Conservation (phyloP, 2,797 vertebrate species). For the Pangasius djambal region DNA sequence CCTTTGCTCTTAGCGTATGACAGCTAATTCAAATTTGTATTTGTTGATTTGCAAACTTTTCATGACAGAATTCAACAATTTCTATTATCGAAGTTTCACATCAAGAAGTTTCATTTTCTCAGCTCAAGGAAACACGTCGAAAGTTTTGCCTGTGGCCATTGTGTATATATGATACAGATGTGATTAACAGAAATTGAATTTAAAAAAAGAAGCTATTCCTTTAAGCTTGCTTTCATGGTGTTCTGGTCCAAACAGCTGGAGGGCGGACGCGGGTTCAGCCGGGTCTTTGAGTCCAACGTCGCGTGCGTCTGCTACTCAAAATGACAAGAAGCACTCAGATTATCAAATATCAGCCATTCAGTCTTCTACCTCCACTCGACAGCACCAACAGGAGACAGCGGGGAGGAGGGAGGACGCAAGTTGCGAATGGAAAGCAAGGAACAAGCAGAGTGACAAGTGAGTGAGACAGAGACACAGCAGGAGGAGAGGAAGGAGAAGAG, state of each 20-base stretch:
- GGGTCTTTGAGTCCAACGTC: neutral
- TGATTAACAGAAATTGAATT: neutral
- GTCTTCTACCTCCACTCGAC: constrained; percentile 18
- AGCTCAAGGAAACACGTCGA: too few species aligned
- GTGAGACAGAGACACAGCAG: constrained; percentile 28
- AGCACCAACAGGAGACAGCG: constrained; percentile 1
- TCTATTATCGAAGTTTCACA: neutral
- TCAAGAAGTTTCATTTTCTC: neutral
- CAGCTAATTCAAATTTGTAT: neutral
- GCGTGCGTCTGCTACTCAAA: neutral
- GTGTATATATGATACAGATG: neutral
- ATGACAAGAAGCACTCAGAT: constrained; percentile 43
- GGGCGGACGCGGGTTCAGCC: neutral
- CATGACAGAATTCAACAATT: neutral
- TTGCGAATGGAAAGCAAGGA: constrained; percentile 46
- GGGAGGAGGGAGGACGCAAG: constrained; percentile 4
- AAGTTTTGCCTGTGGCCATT: neutral
- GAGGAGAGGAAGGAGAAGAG: neutral
- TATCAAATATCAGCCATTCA: constrained; percentile 37
- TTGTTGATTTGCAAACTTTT: neutral
- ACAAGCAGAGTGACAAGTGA: constrained; percentile 3
- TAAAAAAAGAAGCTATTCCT: neutral
- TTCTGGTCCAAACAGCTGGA: constrained; percentile 1
- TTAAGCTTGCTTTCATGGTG: neutral
- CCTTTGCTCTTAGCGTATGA: neutral